Percentiles rank a stretch among this genome's conserved stretches.
Conservation (phyloP, 2,888 invertebrate genomes). For the Hipparchia semele region DNA sequence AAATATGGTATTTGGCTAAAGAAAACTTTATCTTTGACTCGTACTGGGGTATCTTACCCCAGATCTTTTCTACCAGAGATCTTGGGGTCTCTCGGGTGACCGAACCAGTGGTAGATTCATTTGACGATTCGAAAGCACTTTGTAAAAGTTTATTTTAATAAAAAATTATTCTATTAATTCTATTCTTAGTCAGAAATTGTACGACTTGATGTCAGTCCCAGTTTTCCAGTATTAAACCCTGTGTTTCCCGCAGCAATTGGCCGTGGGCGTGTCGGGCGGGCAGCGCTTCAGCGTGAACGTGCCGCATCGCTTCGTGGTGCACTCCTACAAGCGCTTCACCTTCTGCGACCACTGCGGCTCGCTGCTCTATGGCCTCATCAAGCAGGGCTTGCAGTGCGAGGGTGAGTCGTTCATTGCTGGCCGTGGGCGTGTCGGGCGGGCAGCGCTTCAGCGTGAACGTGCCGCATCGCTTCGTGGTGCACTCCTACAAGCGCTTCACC, state of each 20-base stretch:
- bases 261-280: constrained; percentile 84
- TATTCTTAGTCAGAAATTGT: no score
- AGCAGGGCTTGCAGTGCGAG: constrained; percentile 98
- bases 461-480: constrained; percentile 97
- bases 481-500: constrained; percentile 98
- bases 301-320: constrained; percentile 97
- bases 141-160: no score
- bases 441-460: constrained; percentile 98
- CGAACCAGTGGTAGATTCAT: no score
- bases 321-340: constrained; percentile 98
- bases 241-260: constrained; percentile 52
- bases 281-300: constrained; percentile 98
- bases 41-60: no score
- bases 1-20: no score
- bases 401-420: constrained; percentile 69
- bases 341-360: constrained; percentile 99
- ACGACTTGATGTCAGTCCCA: no score
- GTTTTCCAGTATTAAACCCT: no score
- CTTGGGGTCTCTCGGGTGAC: no score
- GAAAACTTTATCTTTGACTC: no score
- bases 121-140: no score
- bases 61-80: no score
- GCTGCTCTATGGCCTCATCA: constrained; percentile 96
- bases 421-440: constrained; percentile 81
- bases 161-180: no score